phyloP scores from a whole-genome alignment of 2,113 vertebrate species.

The Saguinus imperator region DNA sequence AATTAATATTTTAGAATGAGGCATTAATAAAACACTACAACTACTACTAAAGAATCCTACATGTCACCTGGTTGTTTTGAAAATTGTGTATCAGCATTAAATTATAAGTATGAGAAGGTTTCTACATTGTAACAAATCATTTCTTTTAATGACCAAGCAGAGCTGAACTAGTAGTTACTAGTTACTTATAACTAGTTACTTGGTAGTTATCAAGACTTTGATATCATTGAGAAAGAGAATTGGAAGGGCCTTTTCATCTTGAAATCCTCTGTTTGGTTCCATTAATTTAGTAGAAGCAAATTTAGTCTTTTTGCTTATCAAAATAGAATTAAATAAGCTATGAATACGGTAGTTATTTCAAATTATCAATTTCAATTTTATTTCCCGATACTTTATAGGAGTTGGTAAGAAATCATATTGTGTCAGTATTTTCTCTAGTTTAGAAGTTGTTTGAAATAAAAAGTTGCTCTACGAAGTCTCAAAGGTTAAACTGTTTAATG shows the following conservation, averaged over 20 bases:
- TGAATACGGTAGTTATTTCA: constrained; percentile 32
- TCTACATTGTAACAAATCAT: not conserved
- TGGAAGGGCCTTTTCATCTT: not conserved
- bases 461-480: constrained; percentile 20
- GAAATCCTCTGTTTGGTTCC: constrained; percentile 12
- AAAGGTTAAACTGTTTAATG: not conserved
- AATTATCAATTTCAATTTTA: constrained; percentile 53
- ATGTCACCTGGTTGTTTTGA: not conserved
- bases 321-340: constrained; percentile 40
- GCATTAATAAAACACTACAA: constrained; percentile 45
- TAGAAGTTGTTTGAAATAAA: constrained; percentile 44
- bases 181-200: too few relatives aligned
- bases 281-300: constrained; percentile 54
- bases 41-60: not conserved
- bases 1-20: constrained; percentile 70
- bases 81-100: not conserved
- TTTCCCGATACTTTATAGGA: constrained; percentile 16
- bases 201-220: not conserved
- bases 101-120: constrained; percentile 21
- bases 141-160: constrained; percentile 31
- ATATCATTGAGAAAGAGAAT: not conserved
- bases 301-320: constrained; percentile 23
- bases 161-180: not conserved
- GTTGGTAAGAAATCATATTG: constrained; percentile 1
- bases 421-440: constrained; percentile 46